phyloP scores from a whole-genome alignment of 2,113 vertebrate genomes.

The Laterallus jamaicensis region DNA sequence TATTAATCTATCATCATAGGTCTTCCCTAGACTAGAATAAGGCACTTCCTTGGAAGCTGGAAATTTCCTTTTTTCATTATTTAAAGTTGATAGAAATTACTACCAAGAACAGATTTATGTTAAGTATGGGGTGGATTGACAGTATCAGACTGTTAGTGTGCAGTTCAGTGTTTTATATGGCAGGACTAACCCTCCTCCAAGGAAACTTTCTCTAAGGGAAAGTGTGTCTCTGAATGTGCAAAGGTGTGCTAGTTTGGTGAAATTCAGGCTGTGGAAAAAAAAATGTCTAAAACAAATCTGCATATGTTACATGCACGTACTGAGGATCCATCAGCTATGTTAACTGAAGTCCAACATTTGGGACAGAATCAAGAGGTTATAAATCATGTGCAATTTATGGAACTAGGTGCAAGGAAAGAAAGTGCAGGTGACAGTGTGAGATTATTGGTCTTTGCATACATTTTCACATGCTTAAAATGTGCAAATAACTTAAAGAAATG shows the following conservation, averaged over 20 bases:
- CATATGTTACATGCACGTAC: not conserved
- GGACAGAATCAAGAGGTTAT: not conserved
- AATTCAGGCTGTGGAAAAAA: not conserved
- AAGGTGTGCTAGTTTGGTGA: not conserved
- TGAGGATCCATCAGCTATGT: not conserved
- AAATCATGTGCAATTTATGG: not conserved
- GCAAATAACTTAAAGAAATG: not conserved
- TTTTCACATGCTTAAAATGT: not conserved
- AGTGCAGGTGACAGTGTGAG: not conserved
- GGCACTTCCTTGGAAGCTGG: not conserved
- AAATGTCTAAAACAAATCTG: not conserved
- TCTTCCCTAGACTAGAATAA: not conserved
- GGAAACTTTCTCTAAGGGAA: not conserved
- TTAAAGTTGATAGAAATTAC: not conserved
- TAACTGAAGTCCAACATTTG: not conserved
- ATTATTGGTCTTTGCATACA: accelerated
- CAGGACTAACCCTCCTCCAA: not conserved
- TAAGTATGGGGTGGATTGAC: not conserved
- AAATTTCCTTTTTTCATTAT: not conserved
- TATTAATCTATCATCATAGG: not conserved
- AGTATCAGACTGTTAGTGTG: accelerated
- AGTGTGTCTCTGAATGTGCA: not conserved
- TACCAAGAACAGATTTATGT: not conserved
- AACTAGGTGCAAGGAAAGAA: not conserved
- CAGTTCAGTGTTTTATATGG: not conserved